Evolutionary conservation across 2,113 vertebrate genomes (phyloP), one percentile per base, ranked within the genome.

Genomic region (Lagenorhynchus albirostris): DNA sequence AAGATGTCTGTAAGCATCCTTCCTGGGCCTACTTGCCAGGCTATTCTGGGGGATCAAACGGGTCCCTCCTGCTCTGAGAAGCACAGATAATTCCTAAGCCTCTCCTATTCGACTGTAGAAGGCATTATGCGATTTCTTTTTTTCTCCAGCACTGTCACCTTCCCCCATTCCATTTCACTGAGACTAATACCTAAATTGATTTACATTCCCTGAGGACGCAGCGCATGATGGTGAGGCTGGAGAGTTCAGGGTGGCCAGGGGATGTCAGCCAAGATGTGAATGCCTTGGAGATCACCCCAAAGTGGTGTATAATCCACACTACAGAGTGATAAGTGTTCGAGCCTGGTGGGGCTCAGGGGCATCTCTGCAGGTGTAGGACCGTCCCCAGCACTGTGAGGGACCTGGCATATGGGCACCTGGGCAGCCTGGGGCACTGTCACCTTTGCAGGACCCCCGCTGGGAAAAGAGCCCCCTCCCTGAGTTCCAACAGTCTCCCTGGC

Each of bases 131-230:
- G 68, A 95, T 96, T 93, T 93, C 90, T 92, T 96, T 96, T 55
- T 94, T 80, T 94, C 96, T 94, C 92, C 63, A n/a, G 90, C 60
- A n/a, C 92, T 9, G 8, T 92, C 97, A 96, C 96, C 98, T 98
- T 96, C 97, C 96, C 96, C 97, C 95, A 98, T 95, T 98, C 96
- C 97, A 98, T 98, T 95, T 98, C 92, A 23, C 98, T 95, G 95
- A 97, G 98, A 98, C 97, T 98, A 98, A 98, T 98, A 98, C 98
- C 97, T 98, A 98, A 98, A 98, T 98, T 98, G 98, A 98, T 98
- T 98, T 97, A 98, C 97, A 97, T 98, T 98, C 98, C 98, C 97
- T 0, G 92, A 96, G 97, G 98, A 98, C 74, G 29, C 83, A 25
- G 92, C 2, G 0, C 94, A 44, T 80, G 96, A 65, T 77, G 87